These are phyloP conservation scores for Tragopan temminckii DNA, from an alignment of 2,797 vertebrate species.

Conservation along the genomic window DNA sequence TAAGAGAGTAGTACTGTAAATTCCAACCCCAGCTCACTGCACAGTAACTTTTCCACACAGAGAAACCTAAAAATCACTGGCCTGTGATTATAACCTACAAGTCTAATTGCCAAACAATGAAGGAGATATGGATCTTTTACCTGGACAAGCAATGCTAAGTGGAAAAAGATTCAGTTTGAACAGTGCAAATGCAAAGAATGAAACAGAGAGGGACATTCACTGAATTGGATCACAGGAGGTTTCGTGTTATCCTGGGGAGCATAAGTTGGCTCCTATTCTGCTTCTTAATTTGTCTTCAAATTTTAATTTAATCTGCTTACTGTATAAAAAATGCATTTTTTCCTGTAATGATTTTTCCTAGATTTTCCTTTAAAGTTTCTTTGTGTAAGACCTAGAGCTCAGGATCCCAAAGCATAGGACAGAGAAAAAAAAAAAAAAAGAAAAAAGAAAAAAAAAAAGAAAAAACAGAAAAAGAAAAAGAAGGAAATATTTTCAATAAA, in stretches of 20 bases:
- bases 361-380: not conserved
- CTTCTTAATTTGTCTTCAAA: not conserved
- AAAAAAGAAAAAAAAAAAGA: not conserved
- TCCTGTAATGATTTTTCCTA: not conserved
- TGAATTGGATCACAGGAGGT: not conserved
- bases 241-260: not conserved
- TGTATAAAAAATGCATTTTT: not conserved
- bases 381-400: not conserved
- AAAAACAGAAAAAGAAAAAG: not conserved
- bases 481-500: not conserved
- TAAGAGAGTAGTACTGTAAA: not conserved
- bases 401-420: not conserved
- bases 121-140: not conserved
- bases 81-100: conserved; percentile 22
- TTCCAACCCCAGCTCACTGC: not conserved
- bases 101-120: not conserved
- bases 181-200: not conserved
- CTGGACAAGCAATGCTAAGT: not conserved
- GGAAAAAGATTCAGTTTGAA: not conserved
- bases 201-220: not conserved
- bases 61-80: conserved; percentile 19
- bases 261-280: not conserved
- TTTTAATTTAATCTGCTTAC: not conserved
- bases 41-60: not conserved
- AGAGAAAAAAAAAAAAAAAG: not conserved